Base-by-base conservation (phyloP, 2,888 invertebrate genomes). In the Diploptera punctata region DNA sequence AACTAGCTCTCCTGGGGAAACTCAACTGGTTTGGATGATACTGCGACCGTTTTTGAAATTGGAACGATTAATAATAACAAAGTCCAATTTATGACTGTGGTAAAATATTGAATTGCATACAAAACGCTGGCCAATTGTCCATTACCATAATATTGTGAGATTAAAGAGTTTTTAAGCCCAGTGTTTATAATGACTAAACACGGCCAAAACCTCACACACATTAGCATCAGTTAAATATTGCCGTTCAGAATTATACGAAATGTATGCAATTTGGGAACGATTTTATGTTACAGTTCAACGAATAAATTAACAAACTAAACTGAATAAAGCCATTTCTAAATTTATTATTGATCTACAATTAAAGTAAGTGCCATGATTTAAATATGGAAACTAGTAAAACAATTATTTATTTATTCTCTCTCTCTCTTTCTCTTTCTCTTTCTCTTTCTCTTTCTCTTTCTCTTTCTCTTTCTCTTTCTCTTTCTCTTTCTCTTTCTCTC, bases 31-130 rank as follows among this genome's bases (percentile, higher is more conserved):
- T 57, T 29, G 21, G 16, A 57, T 33, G 33, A 7, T 33, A 33
- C 33, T 33, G 33, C 10, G n/a, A 52, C 24, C 29, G n/a, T 57
- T 57, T 57, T 29, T 57, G 16, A 57, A 57, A 57, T 57, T 57
- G 18, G 57, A 57, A 57, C 57, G 31, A 29, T 57, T 57, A 57
- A n/a, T 38, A 26, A 47, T 47, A 21, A 43, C 16, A 38, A 18
- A 65, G 65, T 44, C 26, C 16, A 26, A 65, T 65, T 65, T 65
- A 65, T 65, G 24, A 26, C 21, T 16, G 24, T n/a, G 10, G 21
- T 62, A 62, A 24, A 62, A 16, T 43, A 62, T 9, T 26, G 26
- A 24, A 26, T 54, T 54, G 24, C 54, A 54, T 54, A 19, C 24
- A 33, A 33, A 33, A 33, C 33, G 33, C 33, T 33, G 10, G 33